phyloP scores from a whole-genome alignment of 2,113 vertebrate species.

The Morone saxatilis region DNA sequence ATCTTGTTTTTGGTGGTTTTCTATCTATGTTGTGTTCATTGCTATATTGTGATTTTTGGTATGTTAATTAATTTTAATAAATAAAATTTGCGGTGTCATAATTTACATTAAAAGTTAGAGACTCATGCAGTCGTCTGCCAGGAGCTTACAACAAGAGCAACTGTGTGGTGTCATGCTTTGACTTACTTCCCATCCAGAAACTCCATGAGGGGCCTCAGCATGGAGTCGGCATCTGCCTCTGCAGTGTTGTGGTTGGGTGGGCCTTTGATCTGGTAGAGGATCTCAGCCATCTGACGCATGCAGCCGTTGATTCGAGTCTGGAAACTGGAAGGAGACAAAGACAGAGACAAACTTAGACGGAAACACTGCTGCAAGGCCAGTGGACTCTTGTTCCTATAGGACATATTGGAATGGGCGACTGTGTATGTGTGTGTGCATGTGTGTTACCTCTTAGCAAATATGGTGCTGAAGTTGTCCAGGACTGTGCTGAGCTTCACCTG shows the following conservation, averaged over 20 bases:
- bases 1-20: no score
- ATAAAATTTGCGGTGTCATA: neutral
- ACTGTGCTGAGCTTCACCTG: conserved; percentile 95
- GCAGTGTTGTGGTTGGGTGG: conserved; percentile 91
- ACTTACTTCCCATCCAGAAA: conserved; percentile 96
- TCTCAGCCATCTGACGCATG: conserved; percentile 94
- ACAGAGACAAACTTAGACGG: neutral
- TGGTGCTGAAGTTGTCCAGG: conserved; percentile 92
- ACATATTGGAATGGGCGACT: neutral
- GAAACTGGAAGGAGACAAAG: conserved; percentile 84
- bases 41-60: no score
- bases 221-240: conserved; percentile 92
- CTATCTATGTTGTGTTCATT: no score
- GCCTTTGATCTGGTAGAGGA: conserved; percentile 94
- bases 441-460: conserved; percentile 96
- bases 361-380: neutral
- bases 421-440: neutral
- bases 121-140: neutral
- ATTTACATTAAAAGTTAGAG: neutral
- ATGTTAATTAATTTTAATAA: neutral
- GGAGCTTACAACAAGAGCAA: neutral
- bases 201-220: conserved; percentile 95
- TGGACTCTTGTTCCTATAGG: neutral
- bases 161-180: no score
- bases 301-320: conserved; percentile 90